Percentiles rank a stretch among this genome's conserved stretches.
These are phyloP conservation scores for Holocentrus rufus DNA, from an alignment of 2,797 vertebrate genomes.

Conservation along the genomic window DNA sequence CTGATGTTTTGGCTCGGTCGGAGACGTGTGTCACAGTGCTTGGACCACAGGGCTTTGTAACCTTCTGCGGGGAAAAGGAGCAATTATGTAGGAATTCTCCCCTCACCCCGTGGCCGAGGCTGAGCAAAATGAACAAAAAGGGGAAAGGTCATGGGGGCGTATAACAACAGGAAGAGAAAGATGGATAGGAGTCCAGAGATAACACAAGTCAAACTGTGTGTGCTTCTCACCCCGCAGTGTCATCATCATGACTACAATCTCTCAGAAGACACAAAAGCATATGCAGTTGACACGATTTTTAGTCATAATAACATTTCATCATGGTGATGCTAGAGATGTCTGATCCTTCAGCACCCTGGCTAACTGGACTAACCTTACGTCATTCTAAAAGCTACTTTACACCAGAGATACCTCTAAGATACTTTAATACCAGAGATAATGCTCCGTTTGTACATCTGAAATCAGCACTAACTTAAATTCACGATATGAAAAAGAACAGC, in stretches of 20 bases:
- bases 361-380: too few relatives aligned
- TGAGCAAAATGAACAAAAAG: constrained; percentile 49
- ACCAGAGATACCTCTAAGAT: too few relatives aligned
- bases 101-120: constrained; percentile 25
- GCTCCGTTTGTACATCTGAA: too few relatives aligned
- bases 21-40: constrained; percentile 3
- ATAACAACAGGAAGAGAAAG: constrained; percentile 28
- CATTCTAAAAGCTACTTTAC: too few relatives aligned
- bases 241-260: too few relatives aligned
- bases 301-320: too few relatives aligned
- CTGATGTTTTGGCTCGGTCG: background rate
- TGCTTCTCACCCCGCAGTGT: background rate
- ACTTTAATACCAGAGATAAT: too few relatives aligned
- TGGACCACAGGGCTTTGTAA: constrained; percentile 8
- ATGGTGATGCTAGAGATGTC: too few relatives aligned
- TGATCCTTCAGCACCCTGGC: too few relatives aligned
- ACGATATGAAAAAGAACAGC: too few relatives aligned
- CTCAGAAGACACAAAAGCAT: background rate
- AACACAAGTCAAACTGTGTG: background rate
- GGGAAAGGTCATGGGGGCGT: constrained; percentile 14
- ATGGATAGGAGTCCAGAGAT: background rate
- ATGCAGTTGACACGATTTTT: too few relatives aligned
- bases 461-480: too few relatives aligned
- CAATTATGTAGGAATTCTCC: constrained; percentile 48
- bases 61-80: constrained; percentile 25